Evolutionary conservation across 1,140 invertebrate genomes (phyloP), one percentile per base, ranked within the genome.

Genomic region (Conopomorpha cramerella): DNA sequence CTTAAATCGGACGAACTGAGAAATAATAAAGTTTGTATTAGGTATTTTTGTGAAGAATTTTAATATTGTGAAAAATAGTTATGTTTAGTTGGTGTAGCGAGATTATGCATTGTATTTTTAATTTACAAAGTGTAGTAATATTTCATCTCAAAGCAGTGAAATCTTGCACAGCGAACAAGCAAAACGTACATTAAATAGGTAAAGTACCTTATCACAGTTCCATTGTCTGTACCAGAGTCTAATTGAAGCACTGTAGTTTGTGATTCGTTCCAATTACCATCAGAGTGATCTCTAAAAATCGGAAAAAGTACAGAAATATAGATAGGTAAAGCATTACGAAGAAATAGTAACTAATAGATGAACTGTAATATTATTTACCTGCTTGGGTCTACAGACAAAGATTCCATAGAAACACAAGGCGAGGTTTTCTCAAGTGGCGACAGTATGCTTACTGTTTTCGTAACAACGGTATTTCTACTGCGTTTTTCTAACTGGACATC

Each of bases 241-340:
- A 85, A 84, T 60, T 89, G 89, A 16, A 92, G 73, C 10, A 92
- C 88, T 1, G 90, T 92, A 1, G 87, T 86, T 71, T 91, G 89
- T 10, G 89, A 92, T 74, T 92, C 90, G 68, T 92, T 92, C 90
- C 90, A 92, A 51, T 89, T 86, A 19, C 88, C 88, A 60, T 91
- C 89, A 19, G 89, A 91, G 59, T 91, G 89, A 61, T 91, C 89
- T 55, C 87, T 84, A 39, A 30, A 74, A 63, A 41, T 49, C 17
- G 29, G 2, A 30, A 35, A 17, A n/a, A n/a, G n/a, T n/a, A n/a
- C n/a, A n/a, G n/a, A n/a, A n/a, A n/a, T n/a, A n/a, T n/a, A n/a
- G n/a, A n/a, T n/a, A n/a, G n/a, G n/a, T n/a, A n/a, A n/a, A n/a
- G n/a, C n/a, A n/a, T n/a, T n/a, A n/a, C n/a, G n/a, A n/a, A n/a